Conservation (phyloP, 2,888 invertebrate genomes). For the Stenichneumon culpator region DNA sequence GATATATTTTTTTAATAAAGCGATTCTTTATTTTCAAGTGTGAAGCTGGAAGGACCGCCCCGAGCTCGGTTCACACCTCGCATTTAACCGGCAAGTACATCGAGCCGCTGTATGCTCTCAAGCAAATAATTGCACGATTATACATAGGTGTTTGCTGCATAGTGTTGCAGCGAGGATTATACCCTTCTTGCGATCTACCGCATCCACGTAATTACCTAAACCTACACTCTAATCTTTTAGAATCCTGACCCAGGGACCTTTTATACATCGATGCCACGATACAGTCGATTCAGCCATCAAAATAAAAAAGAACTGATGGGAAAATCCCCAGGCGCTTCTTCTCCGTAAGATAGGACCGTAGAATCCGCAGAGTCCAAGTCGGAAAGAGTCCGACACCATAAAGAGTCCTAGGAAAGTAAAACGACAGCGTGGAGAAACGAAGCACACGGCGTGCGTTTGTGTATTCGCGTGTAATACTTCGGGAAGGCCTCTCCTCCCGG, state of each 20-base stretch:
- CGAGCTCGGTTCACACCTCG: not conserved
- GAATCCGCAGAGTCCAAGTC: slow-evolving; percentile 16
- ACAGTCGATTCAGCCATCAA: slow-evolving; percentile 1
- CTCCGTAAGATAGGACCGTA: slow-evolving; percentile 15
- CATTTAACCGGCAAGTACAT: not conserved
- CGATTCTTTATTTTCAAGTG: slow-evolving; percentile 9
- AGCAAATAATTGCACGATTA: not conserved
- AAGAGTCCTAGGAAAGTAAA: slow-evolving; percentile 47
- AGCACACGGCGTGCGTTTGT: slow-evolving; percentile 15
- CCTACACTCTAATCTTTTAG: not conserved
- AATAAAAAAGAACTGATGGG: slow-evolving; percentile 55
- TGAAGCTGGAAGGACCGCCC: slow-evolving; percentile 11
- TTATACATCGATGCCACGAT: not conserved
- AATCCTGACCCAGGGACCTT: slow-evolving; percentile 1
- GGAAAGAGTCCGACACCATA: slow-evolving; percentile 56
- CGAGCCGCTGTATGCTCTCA: not conserved
- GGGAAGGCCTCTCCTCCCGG: slow-evolving; percentile 32
- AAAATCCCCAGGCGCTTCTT: slow-evolving; percentile 42
- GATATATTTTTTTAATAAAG: no score
- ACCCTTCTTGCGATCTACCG: not conserved
- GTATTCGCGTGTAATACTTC: slow-evolving; percentile 20
- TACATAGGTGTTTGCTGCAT: not conserved
- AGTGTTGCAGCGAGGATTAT: not conserved
- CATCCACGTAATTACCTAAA: slow-evolving; percentile 1
- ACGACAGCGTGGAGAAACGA: slow-evolving; percentile 10